phyloP scores from a whole-genome alignment of 2,888 invertebrate genomes.

The Acrobasis repandana region DNA sequence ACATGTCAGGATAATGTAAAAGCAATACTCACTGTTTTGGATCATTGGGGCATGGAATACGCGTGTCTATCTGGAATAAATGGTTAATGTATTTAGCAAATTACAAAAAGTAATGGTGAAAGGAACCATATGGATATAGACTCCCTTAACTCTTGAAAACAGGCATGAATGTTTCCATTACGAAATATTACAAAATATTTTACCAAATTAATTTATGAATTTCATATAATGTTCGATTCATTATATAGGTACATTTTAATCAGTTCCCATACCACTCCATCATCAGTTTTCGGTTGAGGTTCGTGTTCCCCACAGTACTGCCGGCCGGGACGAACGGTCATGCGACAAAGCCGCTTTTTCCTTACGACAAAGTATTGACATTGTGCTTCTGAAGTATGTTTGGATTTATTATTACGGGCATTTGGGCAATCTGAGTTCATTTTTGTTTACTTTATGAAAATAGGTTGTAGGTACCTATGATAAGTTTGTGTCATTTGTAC shows the following conservation, averaged over 20 bases:
- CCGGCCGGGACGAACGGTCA: slow-evolving; percentile 87
- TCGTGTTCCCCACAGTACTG: slow-evolving; percentile 89
- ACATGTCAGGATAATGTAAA: not conserved
- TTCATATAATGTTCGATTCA: too few species aligned
- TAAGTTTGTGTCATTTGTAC: not conserved
- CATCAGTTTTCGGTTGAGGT: slow-evolving; percentile 53
- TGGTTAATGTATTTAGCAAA: not conserved
- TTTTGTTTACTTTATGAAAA: slow-evolving; percentile 4
- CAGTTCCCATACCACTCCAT: slow-evolving; percentile 46
- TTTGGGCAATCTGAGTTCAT: not conserved
- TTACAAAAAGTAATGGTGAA: not conserved
- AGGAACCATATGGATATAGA: not conserved
- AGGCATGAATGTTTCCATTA: too few species aligned
- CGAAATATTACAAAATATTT: too few species aligned
- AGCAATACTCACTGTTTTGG: slow-evolving; percentile 85
- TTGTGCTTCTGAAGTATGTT: slow-evolving; percentile 47
- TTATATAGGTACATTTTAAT: not conserved
- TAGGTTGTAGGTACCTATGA: not conserved
- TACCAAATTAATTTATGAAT: too few species aligned
- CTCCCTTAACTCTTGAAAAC: too few species aligned
- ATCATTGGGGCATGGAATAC: slow-evolving; percentile 89
- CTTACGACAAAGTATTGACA: slow-evolving; percentile 86
- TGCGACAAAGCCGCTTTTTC: slow-evolving; percentile 89
- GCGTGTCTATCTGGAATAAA: slow-evolving; percentile 61
- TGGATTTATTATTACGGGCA: not conserved